A percentile compares a stretch with the other conserved stretches of the same genome.
phyloP scores from a whole-genome alignment of 2,888 invertebrate genomes.

The Sabatieria punctata region DNA sequence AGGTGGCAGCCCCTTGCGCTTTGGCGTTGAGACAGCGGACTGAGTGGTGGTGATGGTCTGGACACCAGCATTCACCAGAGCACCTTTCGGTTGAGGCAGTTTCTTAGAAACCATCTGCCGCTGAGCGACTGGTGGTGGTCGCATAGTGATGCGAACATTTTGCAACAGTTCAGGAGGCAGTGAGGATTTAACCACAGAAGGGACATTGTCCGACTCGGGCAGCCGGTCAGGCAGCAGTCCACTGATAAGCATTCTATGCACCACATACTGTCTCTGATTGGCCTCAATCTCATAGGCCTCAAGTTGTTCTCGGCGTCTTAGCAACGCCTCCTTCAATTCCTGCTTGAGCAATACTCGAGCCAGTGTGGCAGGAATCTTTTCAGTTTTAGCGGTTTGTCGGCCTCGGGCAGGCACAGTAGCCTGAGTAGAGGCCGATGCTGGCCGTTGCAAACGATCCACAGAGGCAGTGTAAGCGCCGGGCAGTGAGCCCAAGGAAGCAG shows the following conservation, averaged over 20 bases:
- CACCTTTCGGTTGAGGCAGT: neutral
- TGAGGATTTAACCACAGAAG: slow-evolving; percentile 22
- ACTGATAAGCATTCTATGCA: slow-evolving; percentile 25
- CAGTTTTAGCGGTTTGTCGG: neutral
- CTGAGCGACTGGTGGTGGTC: slow-evolving; percentile 6
- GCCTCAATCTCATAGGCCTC: slow-evolving; percentile 37
- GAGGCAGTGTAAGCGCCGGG: neutral
- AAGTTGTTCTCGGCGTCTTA: slow-evolving; percentile 31
- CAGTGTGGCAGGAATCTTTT: slow-evolving; percentile 14
- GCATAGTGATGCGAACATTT: slow-evolving; percentile 22
- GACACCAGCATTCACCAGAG: slow-evolving; percentile 4
- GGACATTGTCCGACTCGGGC: slow-evolving; percentile 19
- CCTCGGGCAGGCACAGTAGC: neutral
- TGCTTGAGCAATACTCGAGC: slow-evolving; percentile 34
- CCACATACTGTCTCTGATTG: slow-evolving; percentile 28
- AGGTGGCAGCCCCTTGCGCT: neutral
- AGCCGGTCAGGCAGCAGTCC: slow-evolving; percentile 21
- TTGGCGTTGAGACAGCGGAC: neutral
- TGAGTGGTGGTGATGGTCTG: neutral
- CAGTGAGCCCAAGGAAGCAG: neutral
- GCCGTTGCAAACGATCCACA: neutral
- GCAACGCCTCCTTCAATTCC: slow-evolving; percentile 37
- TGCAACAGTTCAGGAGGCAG: slow-evolving; percentile 25
- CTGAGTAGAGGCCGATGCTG: neutral
- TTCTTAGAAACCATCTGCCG: neutral